Percentiles rank a stretch among this genome's conserved stretches.
Evolutionary conservation across 2,888 invertebrate species (phyloP).

Genomic region (Epicampocera succincta): DNA sequence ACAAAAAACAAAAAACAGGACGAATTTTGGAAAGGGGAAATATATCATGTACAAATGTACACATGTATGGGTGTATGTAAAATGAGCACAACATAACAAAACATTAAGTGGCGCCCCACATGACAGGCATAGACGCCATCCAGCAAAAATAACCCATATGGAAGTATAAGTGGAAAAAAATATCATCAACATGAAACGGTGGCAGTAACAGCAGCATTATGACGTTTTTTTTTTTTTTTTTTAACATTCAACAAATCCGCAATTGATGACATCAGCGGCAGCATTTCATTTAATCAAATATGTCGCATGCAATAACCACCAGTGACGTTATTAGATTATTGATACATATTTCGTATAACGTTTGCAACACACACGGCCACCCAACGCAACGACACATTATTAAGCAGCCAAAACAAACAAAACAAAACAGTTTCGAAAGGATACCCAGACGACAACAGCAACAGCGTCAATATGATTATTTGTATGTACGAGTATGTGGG

Average conservation of each 20-base stretch:
- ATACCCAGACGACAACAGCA: constrained; percentile 14
- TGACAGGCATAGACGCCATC: constrained; percentile 63
- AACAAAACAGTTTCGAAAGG: background rate
- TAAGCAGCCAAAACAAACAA: background rate
- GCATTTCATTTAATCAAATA: constrained; percentile 70
- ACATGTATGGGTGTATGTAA: constrained; percentile 66
- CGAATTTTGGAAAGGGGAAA: constrained; percentile 63
- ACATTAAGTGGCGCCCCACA: constrained; percentile 64
- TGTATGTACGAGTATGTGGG: too few species aligned
- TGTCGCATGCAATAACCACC: constrained; percentile 49
- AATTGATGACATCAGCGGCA: constrained; percentile 54
- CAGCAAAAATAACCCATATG: constrained; percentile 45
- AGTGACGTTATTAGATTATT: constrained; percentile 40
- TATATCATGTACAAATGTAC: constrained; percentile 30
- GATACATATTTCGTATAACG: constrained; percentile 16
- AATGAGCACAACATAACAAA: constrained; percentile 56
- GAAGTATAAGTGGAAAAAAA: constrained; percentile 28
- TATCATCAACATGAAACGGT: constrained; percentile 15
- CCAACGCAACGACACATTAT: too few species aligned
- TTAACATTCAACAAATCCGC: constrained; percentile 42
- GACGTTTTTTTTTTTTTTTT: constrained; percentile 20
- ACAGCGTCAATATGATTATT: background rate
- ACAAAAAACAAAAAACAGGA: background rate
- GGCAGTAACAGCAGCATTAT: constrained; percentile 15
- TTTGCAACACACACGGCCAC: background rate